Conservation (phyloP, 2,797 vertebrate genomes). For the Paratrypauchen microcephalus region DNA sequence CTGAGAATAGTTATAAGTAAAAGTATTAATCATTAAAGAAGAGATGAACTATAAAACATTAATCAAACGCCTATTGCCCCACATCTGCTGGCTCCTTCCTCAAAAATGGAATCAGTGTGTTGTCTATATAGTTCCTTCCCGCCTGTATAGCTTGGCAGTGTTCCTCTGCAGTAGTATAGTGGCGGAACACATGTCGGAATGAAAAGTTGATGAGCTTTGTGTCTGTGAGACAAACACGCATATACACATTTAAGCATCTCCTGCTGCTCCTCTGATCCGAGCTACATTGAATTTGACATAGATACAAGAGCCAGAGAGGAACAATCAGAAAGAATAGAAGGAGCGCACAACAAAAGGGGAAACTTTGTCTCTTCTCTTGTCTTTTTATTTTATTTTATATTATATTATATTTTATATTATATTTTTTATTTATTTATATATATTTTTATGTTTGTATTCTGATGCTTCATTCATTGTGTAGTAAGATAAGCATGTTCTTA, state of each 20-base stretch:
- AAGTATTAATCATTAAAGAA: not conserved
- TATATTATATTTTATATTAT: too few relatives aligned
- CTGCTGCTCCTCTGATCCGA: slow-evolving; percentile 23
- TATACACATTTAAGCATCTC: slow-evolving; percentile 21
- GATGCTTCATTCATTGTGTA: not conserved
- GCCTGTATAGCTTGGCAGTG: not conserved
- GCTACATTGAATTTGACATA: slow-evolving; percentile 34
- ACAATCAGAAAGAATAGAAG: not conserved
- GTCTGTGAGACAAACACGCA: slow-evolving; percentile 22
- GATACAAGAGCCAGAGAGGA: slow-evolving; percentile 26
- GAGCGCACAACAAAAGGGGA: not conserved
- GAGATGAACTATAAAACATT: not conserved
- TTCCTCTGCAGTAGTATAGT: slow-evolving; percentile 31
- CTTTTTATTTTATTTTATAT: not conserved
- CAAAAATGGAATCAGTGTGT: not conserved
- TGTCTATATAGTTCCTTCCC: not conserved
- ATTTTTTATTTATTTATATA: too few relatives aligned
- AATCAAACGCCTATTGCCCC: not conserved
- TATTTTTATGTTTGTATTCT: too few relatives aligned
- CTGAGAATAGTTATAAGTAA: not conserved
- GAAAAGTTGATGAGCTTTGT: slow-evolving; percentile 54
- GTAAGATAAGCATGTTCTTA: not conserved
- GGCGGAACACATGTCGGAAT: slow-evolving; percentile 52
- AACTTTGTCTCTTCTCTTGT: not conserved
- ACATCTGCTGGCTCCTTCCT: not conserved